Evolutionary conservation across 2,888 invertebrate species (phyloP).

Genomic region (Drosophila ezoana): DNA sequence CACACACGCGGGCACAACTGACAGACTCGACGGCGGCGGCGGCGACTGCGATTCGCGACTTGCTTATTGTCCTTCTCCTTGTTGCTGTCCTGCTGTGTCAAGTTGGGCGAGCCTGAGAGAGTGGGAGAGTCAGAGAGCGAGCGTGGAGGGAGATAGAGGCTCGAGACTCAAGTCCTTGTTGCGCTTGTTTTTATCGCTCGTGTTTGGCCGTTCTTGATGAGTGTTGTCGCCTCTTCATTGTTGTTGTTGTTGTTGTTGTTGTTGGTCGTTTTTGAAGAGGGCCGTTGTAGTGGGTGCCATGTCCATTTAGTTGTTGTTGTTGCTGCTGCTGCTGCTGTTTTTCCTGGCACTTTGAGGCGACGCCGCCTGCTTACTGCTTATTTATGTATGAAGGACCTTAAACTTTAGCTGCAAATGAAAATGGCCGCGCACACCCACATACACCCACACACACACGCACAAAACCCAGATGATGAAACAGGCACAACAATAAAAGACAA

Average conservation of each 20-base stretch:
- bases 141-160: constrained; percentile 24
- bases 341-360: constrained; percentile 69
- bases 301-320: constrained; percentile 66
- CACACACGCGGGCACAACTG: constrained; percentile 41
- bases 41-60: constrained; percentile 48
- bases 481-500: constrained; percentile 17
- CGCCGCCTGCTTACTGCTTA: constrained; percentile 74
- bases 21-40: constrained; percentile 44
- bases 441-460: constrained; percentile 16
- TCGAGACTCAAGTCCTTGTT: constrained; percentile 75
- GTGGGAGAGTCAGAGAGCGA: constrained; percentile 29
- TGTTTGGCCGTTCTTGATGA: constrained; percentile 77
- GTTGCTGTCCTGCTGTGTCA: constrained; percentile 66
- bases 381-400: constrained; percentile 81
- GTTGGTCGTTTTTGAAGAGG: constrained; percentile 69
- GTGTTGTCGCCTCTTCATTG: constrained; percentile 60
- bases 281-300: constrained; percentile 75
- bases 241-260: constrained; percentile 52
- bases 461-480: constrained; percentile 25
- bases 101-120: constrained; percentile 27
- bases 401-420: constrained; percentile 77
- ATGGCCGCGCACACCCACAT: constrained; percentile 54
- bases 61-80: constrained; percentile 22
- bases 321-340: constrained; percentile 35
- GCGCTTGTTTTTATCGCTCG: constrained; percentile 80